Conservation (phyloP, 2,113 vertebrate species). For the Sylvia atricapilla region DNA sequence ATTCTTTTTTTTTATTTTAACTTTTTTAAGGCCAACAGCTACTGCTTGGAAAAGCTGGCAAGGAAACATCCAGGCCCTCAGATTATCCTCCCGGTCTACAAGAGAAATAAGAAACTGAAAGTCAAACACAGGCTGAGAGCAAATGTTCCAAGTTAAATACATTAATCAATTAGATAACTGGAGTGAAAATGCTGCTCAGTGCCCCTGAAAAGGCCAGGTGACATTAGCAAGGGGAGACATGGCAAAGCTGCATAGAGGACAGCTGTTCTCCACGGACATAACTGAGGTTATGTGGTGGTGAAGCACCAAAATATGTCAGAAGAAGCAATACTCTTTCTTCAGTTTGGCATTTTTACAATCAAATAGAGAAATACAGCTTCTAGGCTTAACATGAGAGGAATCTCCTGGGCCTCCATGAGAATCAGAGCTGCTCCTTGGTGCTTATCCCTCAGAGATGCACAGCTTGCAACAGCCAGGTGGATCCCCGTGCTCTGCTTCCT, state of each 20-base stretch:
- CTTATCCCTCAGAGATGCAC: not conserved
- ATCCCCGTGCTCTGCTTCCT: rapidly evolving
- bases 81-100: not conserved
- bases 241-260: not conserved
- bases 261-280: rapidly evolving
- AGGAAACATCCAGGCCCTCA: not conserved
- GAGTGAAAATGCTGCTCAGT: not conserved
- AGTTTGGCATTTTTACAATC: not conserved
- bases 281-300: not conserved
- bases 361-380: not conserved
- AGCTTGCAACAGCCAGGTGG: not conserved
- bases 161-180: constrained; percentile 8
- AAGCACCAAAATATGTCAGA: not conserved
- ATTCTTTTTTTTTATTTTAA: not conserved
- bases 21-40: not conserved
- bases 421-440: not conserved
- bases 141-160: constrained; percentile 29
- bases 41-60: not conserved
- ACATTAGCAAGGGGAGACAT: rapidly evolving
- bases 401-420: not conserved
- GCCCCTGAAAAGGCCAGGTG: not conserved
- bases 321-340: not conserved
- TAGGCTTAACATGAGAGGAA: not conserved
- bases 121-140: constrained; percentile 16
- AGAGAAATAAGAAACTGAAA: constrained; percentile 36